phyloP scores from a whole-genome alignment of 2,888 invertebrate species.

The Rotaria macrura region DNA sequence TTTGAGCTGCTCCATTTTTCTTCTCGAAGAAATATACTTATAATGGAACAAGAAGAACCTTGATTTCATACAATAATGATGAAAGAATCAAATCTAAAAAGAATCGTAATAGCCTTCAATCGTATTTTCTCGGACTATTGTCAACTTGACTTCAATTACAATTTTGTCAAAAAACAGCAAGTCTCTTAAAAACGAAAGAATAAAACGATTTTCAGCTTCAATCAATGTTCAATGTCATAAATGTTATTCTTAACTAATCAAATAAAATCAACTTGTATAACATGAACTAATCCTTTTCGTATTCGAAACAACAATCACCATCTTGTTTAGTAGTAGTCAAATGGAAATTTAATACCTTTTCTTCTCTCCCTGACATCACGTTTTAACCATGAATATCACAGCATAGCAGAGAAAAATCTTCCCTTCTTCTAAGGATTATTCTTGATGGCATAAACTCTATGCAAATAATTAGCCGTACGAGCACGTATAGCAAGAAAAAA shows the following conservation, averaged over 20 bases:
- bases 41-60: neutral
- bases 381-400: neutral
- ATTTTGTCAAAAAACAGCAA: neutral
- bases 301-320: neutral
- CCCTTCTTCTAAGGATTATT: neutral
- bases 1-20: neutral
- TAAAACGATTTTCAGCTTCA: neutral
- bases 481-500: neutral
- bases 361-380: neutral
- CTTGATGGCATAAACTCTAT: neutral
- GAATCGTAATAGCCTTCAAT: neutral
- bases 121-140: neutral
- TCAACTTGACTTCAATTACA: neutral
- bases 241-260: neutral
- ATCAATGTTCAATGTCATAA: neutral
- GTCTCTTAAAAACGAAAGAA: neutral
- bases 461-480: neutral
- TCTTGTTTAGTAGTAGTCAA: neutral
- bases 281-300: neutral
- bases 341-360: neutral
- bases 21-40: neutral
- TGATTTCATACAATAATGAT: neutral
- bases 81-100: neutral
- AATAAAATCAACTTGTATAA: neutral
- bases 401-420: neutral